Evolutionary conservation across 1,140 invertebrate genomes (phyloP).

Genomic region (Dufourea novaeangliae): DNA sequence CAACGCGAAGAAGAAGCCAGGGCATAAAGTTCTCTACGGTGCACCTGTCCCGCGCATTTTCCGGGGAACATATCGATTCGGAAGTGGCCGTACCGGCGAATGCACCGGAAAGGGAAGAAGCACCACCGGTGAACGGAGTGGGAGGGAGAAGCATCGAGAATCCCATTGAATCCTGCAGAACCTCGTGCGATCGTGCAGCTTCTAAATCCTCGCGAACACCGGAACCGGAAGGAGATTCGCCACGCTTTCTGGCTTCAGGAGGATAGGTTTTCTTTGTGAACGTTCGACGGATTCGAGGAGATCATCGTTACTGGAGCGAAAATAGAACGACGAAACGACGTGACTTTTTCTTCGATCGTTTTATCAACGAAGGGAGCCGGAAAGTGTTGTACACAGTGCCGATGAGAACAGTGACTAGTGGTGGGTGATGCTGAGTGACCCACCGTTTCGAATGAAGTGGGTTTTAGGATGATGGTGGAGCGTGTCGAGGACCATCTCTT

Average conservation of each 20-base stretch:
- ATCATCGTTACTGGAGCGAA: too few relatives aligned
- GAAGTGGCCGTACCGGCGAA: slow-evolving; percentile 19
- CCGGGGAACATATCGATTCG: slow-evolving; percentile 53
- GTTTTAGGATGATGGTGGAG: slow-evolving; percentile 84
- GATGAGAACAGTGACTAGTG: slow-evolving; percentile 46
- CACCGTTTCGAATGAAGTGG: slow-evolving; percentile 77
- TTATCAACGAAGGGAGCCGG: not conserved
- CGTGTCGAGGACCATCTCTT: slow-evolving; percentile 86
- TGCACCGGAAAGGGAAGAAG: slow-evolving; percentile 24
- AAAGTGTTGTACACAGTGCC: not conserved
- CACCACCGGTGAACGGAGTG: not conserved
- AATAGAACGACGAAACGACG: not conserved
- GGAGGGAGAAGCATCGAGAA: not conserved
- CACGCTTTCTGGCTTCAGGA: too few relatives aligned
- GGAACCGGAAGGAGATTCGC: not conserved
- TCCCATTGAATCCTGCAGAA: slow-evolving; percentile 10
- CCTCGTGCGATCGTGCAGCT: not conserved
- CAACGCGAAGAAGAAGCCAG: not conserved
- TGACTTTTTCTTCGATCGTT: not conserved
- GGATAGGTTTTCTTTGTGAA: not conserved
- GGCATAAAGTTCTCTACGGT: not conserved
- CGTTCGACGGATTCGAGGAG: not conserved
- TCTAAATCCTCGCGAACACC: not conserved
- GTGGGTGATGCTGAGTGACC: slow-evolving; percentile 68
- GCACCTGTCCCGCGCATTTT: slow-evolving; percentile 46